These are phyloP conservation scores for Diachasma alloeum DNA, from an alignment of 1,140 invertebrate species.

Conservation along the genomic window DNA sequence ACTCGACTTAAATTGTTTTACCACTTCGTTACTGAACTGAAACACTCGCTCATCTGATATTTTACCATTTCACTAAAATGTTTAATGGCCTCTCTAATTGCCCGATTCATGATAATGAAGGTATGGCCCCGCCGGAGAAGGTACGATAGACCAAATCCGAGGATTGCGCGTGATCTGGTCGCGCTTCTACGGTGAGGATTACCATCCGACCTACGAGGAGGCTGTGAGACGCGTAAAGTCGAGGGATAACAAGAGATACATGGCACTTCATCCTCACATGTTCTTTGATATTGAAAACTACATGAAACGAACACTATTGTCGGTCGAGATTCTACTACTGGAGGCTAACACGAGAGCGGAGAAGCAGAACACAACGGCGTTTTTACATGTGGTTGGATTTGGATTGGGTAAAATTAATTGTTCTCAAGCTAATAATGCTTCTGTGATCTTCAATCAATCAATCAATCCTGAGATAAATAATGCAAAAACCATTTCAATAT, in stretches of 20 bases:
- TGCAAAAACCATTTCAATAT: too few species aligned
- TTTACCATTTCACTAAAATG: too few species aligned
- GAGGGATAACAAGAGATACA: conserved; percentile 51
- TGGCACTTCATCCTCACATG: conserved; percentile 33
- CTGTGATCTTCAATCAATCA: too few species aligned
- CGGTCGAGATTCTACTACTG: conserved; percentile 60
- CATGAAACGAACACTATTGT: conserved; percentile 57
- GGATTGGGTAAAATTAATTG: conserved; percentile 51
- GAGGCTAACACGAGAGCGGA: conserved; percentile 60
- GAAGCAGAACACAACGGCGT: conserved; percentile 59
- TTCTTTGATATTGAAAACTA: conserved; percentile 61
- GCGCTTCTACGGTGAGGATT: conserved; percentile 53
- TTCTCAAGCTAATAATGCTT: not conserved
- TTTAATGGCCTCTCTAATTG: too few species aligned
- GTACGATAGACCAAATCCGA: conserved; percentile 37
- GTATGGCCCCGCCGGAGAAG: conserved; percentile 35
- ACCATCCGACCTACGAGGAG: conserved; percentile 54
- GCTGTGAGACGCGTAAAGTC: conserved; percentile 42
- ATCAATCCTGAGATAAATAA: too few species aligned
- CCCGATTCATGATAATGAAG: too few species aligned
- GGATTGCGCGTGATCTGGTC: conserved; percentile 53
- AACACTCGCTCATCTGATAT: too few species aligned
- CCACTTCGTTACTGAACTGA: too few species aligned
- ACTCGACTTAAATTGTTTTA: too few species aligned
- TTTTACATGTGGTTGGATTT: conserved; percentile 62